Base-by-base conservation (phyloP, 2,888 invertebrate species). In the Oscheius sp. region DNA sequence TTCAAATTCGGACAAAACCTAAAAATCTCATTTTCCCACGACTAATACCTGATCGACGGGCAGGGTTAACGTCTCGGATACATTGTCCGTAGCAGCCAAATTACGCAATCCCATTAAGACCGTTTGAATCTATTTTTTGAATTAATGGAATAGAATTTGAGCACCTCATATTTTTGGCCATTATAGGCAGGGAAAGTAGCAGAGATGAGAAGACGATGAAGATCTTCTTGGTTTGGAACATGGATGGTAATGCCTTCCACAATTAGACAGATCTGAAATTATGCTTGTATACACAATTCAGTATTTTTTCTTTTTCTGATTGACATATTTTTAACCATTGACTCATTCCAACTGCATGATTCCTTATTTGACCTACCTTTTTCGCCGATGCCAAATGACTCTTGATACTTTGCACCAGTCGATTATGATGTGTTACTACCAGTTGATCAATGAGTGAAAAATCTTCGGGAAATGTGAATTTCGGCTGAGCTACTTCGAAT, bases 401-500 rank as follows among this genome's bases (percentile, higher is more conserved):
- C 56, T 69, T 70, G 12, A 78, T 36, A 12, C 68, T n/a, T 41
- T 72, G 72, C n/a, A 44, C 33, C 30, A 78, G 50, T 22, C 75
- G 70, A 9, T 56, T 51, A 9, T 56, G 38, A 14, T 68, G 65
- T 1, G 71, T 54, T 1, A 32, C 61, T 6, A 73, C 26, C 9
- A 71, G 49, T 44, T 71, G 72, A 12, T 81, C 80, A 32, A 78
- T 63, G 9, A 59, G 50, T 8, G 36, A 28, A n/a, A 61, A 36
- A 14, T 78, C 81, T 17, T 59, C 67, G 20, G 80, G 77, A 9
- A 83, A 36, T 24, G 68, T 64, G 72, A 81, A 83, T 50, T 83
- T 81, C 14, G 83, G 82, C 61, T 83, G 83, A 0, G 76, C 75
- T 14, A 68, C 47, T 49, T 83, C 82, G 33, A 83, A 64, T 5